These are phyloP conservation scores for Halcyon malimbica DNA, from an alignment of 2,113 vertebrate species.

Conservation along the genomic window DNA sequence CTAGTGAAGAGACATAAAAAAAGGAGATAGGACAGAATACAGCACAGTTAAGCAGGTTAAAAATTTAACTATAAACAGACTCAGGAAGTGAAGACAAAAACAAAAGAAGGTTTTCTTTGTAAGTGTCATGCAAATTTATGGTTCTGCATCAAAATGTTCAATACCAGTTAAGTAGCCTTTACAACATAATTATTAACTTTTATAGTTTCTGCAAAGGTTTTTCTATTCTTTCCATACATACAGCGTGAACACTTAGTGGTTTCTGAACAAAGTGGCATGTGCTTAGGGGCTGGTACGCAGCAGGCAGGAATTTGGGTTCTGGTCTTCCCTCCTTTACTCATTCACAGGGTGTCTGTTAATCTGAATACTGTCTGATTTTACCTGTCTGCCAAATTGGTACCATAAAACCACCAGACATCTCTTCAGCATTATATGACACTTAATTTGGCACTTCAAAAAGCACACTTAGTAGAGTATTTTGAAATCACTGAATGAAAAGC, in stretches of 20 bases:
- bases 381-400: constrained; percentile 27
- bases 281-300: background rate
- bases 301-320: background rate
- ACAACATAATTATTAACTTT: constrained; percentile 45
- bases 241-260: background rate
- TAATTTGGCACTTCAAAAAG: constrained; percentile 36
- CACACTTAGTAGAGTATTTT: constrained; percentile 15
- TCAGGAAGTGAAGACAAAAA: background rate
- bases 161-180: constrained; percentile 21
- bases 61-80: constrained; percentile 43
- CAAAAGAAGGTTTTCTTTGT: constrained; percentile 20
- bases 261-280: background rate
- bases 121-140: constrained; percentile 23
- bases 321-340: background rate
- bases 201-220: constrained; percentile 15
- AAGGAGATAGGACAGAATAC: background rate
- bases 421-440: constrained; percentile 13
- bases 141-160: background rate
- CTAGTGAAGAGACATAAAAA: constrained; percentile 53
- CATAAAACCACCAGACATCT: constrained; percentile 25
- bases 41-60: constrained; percentile 12
- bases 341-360: background rate
- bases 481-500: constrained; percentile 38
- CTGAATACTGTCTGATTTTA: background rate
- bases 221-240: background rate